Percentiles rank a stretch among this genome's conserved stretches.
phyloP scores from a whole-genome alignment of 1,140 invertebrate genomes.

The Triops cancriformis region DNA sequence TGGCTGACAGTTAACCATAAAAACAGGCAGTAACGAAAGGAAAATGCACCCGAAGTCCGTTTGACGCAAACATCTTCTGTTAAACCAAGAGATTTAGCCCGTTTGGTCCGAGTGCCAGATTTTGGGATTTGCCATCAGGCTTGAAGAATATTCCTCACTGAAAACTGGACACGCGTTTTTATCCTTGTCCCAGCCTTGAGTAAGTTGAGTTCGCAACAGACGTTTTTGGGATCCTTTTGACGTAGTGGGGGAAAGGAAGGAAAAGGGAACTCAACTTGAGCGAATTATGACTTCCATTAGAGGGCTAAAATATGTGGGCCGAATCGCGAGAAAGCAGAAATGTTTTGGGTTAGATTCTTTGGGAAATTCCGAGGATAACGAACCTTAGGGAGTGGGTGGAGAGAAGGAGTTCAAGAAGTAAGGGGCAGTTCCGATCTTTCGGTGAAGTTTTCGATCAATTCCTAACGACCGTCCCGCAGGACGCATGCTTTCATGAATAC shows the following conservation, averaged over 20 bases:
- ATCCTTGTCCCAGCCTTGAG: neutral
- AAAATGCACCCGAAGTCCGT: neutral
- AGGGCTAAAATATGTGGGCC: neutral
- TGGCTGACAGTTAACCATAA: neutral
- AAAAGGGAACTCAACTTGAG: neutral
- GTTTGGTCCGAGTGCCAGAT: neutral
- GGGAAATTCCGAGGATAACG: neutral
- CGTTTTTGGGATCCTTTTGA: neutral
- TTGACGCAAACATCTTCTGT: neutral
- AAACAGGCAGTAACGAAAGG: neutral
- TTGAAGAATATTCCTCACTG: neutral
- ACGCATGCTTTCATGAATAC: no score
- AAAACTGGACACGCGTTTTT: neutral
- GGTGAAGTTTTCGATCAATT: no score
- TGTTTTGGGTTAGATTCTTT: neutral
- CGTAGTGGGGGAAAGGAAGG: neutral
- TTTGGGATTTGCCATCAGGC: neutral
- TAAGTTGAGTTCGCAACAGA: neutral
- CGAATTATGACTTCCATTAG: constrained; percentile 11
- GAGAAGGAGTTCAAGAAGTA: no score
- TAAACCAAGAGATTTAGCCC: neutral
- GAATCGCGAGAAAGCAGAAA: neutral
- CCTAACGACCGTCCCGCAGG: no score
- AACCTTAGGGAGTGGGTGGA: neutral
- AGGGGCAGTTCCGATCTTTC: no score